Conservation (phyloP, 2,888 invertebrate species). For the Smittia aterrima region DNA sequence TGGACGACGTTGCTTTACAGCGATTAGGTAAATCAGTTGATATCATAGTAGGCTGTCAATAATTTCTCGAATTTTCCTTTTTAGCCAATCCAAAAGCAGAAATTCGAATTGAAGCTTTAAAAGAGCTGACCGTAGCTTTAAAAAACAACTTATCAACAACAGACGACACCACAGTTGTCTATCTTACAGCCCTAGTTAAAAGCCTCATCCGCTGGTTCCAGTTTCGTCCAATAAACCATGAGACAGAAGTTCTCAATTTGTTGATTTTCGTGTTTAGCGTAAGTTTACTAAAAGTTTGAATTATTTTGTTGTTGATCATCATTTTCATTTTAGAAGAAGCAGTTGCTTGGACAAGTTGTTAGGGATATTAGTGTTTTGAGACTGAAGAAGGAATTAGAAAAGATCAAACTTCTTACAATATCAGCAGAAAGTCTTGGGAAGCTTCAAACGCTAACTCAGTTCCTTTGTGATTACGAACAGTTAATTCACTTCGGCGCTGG, state of each 20-base stretch:
- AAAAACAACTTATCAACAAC: background rate
- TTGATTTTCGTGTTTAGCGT: slow-evolving; percentile 14
- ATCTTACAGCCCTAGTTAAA: background rate
- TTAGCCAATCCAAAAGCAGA: too few species aligned
- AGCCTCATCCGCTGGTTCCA: slow-evolving; percentile 25
- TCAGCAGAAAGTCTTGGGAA: background rate
- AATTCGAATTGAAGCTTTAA: too few species aligned
- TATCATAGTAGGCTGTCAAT: too few species aligned
- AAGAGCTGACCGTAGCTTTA: too few species aligned
- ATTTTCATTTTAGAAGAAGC: slow-evolving; percentile 1
- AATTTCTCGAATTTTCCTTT: too few species aligned
- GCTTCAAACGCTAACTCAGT: background rate
- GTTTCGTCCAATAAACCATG: background rate
- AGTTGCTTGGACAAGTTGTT: background rate
- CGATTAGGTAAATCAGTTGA: too few species aligned
- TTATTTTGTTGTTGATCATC: background rate
- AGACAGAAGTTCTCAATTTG: background rate
- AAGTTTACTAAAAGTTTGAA: background rate
- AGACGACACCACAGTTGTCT: background rate
- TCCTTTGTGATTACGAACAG: background rate
- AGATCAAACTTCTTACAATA: background rate
- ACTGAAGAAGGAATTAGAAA: background rate
- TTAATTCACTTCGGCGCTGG: background rate
- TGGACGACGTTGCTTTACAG: too few species aligned
- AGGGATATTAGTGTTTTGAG: background rate